phyloP scores from a whole-genome alignment of 2,113 vertebrate genomes.

The Miniopterus natalensis region DNA sequence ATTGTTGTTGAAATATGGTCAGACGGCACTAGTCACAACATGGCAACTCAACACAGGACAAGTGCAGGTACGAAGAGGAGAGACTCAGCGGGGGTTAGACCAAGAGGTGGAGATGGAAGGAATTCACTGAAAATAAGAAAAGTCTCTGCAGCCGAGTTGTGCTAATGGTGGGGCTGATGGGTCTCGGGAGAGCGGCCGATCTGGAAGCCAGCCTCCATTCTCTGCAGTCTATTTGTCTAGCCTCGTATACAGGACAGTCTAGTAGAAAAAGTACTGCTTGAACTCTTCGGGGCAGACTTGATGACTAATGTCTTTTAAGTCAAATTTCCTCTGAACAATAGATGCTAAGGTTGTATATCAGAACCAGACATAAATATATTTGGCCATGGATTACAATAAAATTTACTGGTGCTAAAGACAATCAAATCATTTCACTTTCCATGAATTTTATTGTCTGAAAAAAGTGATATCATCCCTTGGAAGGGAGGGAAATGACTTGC shows the following conservation, averaged over 20 bases:
- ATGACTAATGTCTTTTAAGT: slow-evolving; percentile 63
- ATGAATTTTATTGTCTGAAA: slow-evolving; percentile 68
- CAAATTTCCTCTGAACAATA: slow-evolving; percentile 60
- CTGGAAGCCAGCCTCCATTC: background rate
- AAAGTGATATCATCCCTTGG: slow-evolving; percentile 47
- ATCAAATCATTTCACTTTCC: slow-evolving; percentile 71
- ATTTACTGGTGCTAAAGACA: slow-evolving; percentile 72
- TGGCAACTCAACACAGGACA: background rate
- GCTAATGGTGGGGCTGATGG: background rate
- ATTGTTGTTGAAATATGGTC: slow-evolving; percentile 16
- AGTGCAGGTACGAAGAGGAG: background rate
- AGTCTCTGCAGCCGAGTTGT: background rate
- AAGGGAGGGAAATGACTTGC: background rate
- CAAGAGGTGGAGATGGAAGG: background rate
- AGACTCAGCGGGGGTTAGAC: background rate
- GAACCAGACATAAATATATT: slow-evolving; percentile 67
- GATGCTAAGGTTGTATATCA: slow-evolving; percentile 56
- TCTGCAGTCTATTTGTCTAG: background rate
- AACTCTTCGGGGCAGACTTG: slow-evolving; percentile 18
- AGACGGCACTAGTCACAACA: background rate
- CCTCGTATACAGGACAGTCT: background rate
- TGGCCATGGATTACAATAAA: slow-evolving; percentile 68
- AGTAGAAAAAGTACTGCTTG: slow-evolving; percentile 36
- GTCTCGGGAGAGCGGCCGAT: background rate
- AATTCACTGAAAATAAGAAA: background rate